A percentile compares a stretch with the other conserved stretches of the same genome.
phyloP scores from a whole-genome alignment of 2,797 vertebrate genomes.

The Trachops cirrhosus region DNA sequence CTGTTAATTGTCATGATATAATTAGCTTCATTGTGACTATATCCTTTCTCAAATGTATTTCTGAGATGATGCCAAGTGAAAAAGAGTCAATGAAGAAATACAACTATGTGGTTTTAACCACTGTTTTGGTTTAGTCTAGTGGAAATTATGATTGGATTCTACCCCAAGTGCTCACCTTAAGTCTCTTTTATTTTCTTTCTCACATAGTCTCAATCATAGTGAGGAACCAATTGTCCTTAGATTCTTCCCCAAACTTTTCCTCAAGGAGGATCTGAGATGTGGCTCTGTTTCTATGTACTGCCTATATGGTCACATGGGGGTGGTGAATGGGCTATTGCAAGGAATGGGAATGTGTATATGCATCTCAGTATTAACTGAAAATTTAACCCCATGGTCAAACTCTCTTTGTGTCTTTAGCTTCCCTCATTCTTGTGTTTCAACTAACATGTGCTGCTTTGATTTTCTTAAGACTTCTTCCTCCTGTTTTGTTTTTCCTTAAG shows the following conservation, averaged over 20 bases:
- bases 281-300: background rate
- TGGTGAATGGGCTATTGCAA: background rate
- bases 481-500: background rate
- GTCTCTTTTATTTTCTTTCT: background rate
- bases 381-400: background rate
- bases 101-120: background rate
- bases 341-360: background rate
- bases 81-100: background rate
- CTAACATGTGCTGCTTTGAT: background rate
- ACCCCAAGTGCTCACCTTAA: background rate
- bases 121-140: background rate
- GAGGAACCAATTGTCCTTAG: background rate
- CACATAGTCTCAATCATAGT: background rate
- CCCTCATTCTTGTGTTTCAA: background rate
- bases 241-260: background rate
- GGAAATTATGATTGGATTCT: background rate
- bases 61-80: background rate
- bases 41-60: background rate
- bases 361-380: background rate
- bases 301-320: rapidly evolving
- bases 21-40: background rate
- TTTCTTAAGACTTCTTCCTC: background rate
- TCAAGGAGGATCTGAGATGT: background rate
- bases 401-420: background rate
- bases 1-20: background rate